A percentile compares a stretch with the other conserved stretches of the same genome.
These are phyloP conservation scores for Drosophila siamana DNA, from an alignment of 2,888 invertebrate genomes.

Conservation along the genomic window DNA sequence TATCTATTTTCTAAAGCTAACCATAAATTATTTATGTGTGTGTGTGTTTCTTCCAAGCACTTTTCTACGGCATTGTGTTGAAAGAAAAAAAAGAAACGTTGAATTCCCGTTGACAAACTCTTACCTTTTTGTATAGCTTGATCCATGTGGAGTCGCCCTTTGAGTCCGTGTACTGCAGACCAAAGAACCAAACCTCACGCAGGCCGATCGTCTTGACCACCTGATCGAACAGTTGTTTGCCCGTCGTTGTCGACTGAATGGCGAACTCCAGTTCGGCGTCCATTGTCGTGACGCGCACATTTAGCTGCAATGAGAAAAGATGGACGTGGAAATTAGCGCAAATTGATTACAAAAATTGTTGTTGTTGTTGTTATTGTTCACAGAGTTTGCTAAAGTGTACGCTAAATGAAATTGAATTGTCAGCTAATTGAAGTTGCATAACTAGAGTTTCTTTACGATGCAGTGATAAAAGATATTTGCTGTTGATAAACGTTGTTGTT, in stretches of 20 bases:
- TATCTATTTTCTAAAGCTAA: conserved; percentile 15
- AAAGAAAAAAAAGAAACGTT: too few species aligned
- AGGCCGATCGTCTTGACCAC: conserved; percentile 99
- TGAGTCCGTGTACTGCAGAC: conserved; percentile 98
- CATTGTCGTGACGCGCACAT: conserved; percentile 99
- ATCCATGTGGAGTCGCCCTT: conserved; percentile 99
- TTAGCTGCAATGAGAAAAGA: conserved; percentile 89
- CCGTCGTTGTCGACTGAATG: conserved; percentile 99
- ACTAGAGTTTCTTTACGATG: too few species aligned
- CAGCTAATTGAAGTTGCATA: too few species aligned
- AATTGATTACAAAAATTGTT: too few species aligned
- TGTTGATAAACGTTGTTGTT: too few species aligned
- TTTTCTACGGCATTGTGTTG: too few species aligned
- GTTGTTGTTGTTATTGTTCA: too few species aligned
- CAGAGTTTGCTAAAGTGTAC: too few species aligned
- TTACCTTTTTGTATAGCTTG: conserved; percentile 99
- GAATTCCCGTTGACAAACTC: conserved; percentile 69
- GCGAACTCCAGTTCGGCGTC: conserved; percentile 99
- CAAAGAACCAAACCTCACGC: conserved; percentile 99
- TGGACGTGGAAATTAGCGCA: too few species aligned
- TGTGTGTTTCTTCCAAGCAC: background rate
- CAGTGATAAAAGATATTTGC: too few species aligned
- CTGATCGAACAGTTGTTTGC: conserved; percentile 99
- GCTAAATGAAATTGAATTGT: too few species aligned
- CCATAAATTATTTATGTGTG: background rate